Evolutionary conservation across 2,797 vertebrate genomes (phyloP).

Genomic region (Bovichtus diacanthus): DNA sequence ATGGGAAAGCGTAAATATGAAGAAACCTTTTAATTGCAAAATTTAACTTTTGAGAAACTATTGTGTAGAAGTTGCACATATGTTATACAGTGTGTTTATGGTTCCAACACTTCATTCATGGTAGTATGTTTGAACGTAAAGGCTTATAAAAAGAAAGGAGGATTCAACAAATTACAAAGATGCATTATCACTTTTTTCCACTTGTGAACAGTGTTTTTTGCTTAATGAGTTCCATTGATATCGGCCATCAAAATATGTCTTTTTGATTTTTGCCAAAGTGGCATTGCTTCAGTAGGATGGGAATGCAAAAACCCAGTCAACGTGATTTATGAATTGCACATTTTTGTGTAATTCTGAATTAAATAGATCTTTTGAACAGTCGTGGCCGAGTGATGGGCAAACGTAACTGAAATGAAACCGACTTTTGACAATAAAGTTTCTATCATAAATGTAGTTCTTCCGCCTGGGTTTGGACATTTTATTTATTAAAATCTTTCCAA

Average conservation of each 20-base stretch:
- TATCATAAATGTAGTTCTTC: constrained; percentile 90
- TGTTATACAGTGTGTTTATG: constrained; percentile 90
- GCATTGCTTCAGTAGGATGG: constrained; percentile 79
- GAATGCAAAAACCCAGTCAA: constrained; percentile 74
- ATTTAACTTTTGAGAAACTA: constrained; percentile 94
- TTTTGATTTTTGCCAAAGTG: constrained; percentile 90
- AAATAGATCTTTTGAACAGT: constrained; percentile 84
- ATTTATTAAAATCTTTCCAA: constrained; percentile 85
- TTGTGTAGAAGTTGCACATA: constrained; percentile 96
- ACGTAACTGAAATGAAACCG: constrained; percentile 82
- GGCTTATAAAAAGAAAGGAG: constrained; percentile 72
- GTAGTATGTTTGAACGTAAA: constrained; percentile 87
- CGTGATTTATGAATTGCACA: constrained; percentile 91
- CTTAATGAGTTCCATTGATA: constrained; percentile 82
- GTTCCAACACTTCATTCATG: constrained; percentile 91
- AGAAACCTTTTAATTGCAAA: constrained; percentile 93
- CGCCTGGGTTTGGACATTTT: constrained; percentile 95
- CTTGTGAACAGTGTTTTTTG: constrained; percentile 90
- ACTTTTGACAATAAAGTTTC: constrained; percentile 89
- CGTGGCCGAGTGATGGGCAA: constrained; percentile 81
- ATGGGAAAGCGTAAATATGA: constrained; percentile 93
- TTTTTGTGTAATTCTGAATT: constrained; percentile 85
- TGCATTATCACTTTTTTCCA: constrained; percentile 87
- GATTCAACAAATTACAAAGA: constrained; percentile 80
- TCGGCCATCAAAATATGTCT: constrained; percentile 86